phyloP scores from a whole-genome alignment of 1,140 invertebrate genomes.

The Penaeus chinensis region DNA sequence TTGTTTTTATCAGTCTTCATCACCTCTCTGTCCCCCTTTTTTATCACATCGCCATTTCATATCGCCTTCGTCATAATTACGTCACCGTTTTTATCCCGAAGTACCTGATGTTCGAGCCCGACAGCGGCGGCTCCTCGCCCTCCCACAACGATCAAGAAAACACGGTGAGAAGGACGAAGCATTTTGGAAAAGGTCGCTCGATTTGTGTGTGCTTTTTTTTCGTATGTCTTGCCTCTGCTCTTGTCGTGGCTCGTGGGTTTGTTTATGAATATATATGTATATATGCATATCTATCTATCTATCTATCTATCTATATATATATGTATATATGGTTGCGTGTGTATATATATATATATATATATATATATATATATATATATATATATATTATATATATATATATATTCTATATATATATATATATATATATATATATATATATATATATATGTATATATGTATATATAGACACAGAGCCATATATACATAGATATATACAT shows the following conservation, averaged over 20 bases:
- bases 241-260: neutral
- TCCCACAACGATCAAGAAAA: constrained; percentile 54
- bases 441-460: no score
- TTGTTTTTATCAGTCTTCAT: no score
- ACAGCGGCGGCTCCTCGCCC: constrained; percentile 44
- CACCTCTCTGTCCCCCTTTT: no score
- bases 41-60: neutral
- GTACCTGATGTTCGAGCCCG: constrained; percentile 51
- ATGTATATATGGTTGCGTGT: neutral
- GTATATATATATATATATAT: no score
- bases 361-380: no score
- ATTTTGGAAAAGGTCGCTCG: neutral
- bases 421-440: no score
- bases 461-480: no score
- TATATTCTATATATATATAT: no score
- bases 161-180: constrained; percentile 40
- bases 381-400: no score
- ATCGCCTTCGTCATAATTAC: neutral
- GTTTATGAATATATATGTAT: neutral
- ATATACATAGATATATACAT: no score
- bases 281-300: neutral
- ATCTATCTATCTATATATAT: constrained; percentile 5
- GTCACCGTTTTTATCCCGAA: neutral
- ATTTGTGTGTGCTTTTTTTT: neutral
- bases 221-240: neutral